Evolutionary conservation across 2,888 invertebrate genomes (phyloP), one percentile per base, ranked within the genome.

Genomic region (Tineola bisselliella): DNA sequence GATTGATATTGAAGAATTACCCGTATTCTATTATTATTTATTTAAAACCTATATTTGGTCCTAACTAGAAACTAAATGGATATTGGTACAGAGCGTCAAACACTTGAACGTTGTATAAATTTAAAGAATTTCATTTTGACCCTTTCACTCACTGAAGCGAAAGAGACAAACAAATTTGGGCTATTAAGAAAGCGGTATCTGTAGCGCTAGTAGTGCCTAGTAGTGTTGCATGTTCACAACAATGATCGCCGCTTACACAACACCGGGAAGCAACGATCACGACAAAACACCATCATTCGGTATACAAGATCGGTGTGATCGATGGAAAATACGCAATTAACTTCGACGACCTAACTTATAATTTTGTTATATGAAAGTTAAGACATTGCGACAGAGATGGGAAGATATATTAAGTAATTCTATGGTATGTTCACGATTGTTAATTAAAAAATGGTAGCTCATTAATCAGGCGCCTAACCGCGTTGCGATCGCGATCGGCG

Each of bases 391-490:
- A 61, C 66, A 66, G 66, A 63, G 64, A 67, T 67, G 67, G 65
- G 56, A 17, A 15, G 17, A n/a, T 48, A 1, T 48, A 17, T 13
- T 8, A 1, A 67, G 69, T 74, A 75, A 73, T 66, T 69, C 69
- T 68, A 63, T 59, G 64, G 62, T 65, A 65, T 65, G 64, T 63
- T 25, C 25, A 61, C 63, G 66, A 65, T 74, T 73, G 73, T 79
- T 77, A 79, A 81, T 80, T 79, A 80, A 79, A 77, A 80, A 79
- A 71, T 72, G 70, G 70, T 69, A 63, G 67, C 69, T 74, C 78
- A 77, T 81, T 79, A 76, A 81, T 80, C 77, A 76, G 72, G 69
- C 68, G 70, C 69, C 68, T 65, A 65, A 66, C 66, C 68, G 70
- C 67, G 68, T 65, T 72, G 63, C 69, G 74, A 75, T 76, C 72